These are phyloP conservation scores for Chlorops oryzae DNA, from an alignment of 1,140 invertebrate species.

Conservation along the genomic window DNA sequence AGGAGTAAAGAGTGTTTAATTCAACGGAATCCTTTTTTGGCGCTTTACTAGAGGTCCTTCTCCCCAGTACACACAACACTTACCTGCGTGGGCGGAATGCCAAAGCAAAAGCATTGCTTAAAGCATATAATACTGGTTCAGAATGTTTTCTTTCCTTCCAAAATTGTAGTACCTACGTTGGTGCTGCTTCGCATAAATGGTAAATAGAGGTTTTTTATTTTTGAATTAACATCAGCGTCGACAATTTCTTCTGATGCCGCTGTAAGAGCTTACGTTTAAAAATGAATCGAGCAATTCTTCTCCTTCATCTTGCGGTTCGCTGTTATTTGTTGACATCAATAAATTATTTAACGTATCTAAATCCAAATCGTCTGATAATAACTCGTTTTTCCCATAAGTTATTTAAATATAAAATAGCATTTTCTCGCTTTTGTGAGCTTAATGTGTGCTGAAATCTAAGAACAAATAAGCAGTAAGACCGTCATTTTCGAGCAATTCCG, in stretches of 20 bases:
- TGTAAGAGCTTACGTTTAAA: conserved; percentile 6
- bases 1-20: too few species aligned
- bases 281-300: conserved; percentile 10
- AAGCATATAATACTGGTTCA: conserved; percentile 16
- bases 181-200: background rate
- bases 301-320: conserved; percentile 6
- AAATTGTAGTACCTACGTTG: conserved; percentile 12
- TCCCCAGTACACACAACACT: too few species aligned
- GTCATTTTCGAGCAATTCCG: background rate
- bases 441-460: conserved; percentile 15
- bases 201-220: conserved; percentile 11
- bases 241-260: too few species aligned
- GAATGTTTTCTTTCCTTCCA: conserved; percentile 11
- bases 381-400: conserved; percentile 9
- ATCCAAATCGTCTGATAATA: too few species aligned
- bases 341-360: too few species aligned
- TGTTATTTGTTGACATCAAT: too few species aligned
- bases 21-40: too few species aligned
- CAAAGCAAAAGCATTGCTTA: conserved; percentile 19
- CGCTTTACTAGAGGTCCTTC: too few species aligned
- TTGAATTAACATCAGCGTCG: too few species aligned
- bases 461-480: conserved; percentile 3
- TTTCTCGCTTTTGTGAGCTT: background rate
- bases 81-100: conserved; percentile 14
- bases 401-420: conserved; percentile 8